A percentile compares a stretch with the other conserved stretches of the same genome.
These are phyloP conservation scores for Pampusana beccarii DNA, from an alignment of 2,113 vertebrate genomes.

Conservation along the genomic window DNA sequence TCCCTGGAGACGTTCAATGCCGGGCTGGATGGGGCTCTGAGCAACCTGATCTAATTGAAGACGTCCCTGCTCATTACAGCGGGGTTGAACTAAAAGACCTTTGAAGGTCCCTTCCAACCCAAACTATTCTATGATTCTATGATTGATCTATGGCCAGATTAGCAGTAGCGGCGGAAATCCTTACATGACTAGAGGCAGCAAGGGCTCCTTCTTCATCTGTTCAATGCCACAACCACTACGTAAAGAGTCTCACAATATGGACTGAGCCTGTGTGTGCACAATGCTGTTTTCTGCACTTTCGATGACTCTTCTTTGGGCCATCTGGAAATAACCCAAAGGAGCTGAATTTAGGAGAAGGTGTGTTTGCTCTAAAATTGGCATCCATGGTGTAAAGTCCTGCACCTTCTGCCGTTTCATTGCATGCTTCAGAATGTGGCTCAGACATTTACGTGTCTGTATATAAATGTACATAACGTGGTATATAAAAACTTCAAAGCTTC, in stretches of 20 bases:
- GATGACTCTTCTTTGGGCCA: not conserved
- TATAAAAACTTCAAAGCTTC: not conserved
- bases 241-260: not conserved
- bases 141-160: not conserved
- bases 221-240: not conserved
- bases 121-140: no score
- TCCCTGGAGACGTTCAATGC: no score
- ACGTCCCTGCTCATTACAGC: no score
- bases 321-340: not conserved
- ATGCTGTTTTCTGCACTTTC: not conserved
- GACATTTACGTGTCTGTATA: not conserved
- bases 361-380: not conserved
- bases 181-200: not conserved
- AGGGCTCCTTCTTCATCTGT: not conserved
- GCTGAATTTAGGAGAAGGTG: not conserved
- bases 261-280: not conserved
- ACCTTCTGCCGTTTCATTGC: not conserved
- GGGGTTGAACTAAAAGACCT: no score
- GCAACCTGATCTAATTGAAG: no score
- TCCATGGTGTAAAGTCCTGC: not conserved
- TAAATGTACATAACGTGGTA: accelerated
- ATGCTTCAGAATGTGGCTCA: accelerated
- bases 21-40: no score
- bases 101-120: no score
- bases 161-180: not conserved